A percentile compares a stretch with the other conserved stretches of the same genome.
Conservation (phyloP, 2,113 vertebrate species). For the Hyaena hyaena region DNA sequence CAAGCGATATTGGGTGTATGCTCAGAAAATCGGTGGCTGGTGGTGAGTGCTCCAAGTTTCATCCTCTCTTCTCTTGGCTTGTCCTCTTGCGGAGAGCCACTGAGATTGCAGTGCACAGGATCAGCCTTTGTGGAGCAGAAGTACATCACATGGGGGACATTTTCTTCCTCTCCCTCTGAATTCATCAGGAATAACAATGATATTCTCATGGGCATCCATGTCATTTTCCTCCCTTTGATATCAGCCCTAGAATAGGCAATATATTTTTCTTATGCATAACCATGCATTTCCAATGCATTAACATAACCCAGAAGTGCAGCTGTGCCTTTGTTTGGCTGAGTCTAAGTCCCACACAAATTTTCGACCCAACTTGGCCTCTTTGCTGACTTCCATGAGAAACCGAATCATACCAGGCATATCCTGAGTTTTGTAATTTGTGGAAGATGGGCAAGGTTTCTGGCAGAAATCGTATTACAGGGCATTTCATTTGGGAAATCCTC, state of each 20-base stretch:
- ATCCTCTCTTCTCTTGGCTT: rapidly evolving
- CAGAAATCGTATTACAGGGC: not conserved
- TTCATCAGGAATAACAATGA: not conserved
- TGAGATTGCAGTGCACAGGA: rapidly evolving
- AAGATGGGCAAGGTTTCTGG: not conserved
- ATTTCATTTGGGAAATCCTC: not conserved
- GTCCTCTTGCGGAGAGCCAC: not conserved
- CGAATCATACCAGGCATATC: not conserved
- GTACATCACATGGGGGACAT: rapidly evolving
- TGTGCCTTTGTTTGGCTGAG: not conserved
- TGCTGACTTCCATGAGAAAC: not conserved
- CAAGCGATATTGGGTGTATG: not conserved
- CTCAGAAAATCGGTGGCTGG: not conserved
- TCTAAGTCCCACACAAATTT: not conserved
- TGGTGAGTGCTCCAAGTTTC: rapidly evolving
- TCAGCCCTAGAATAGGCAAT: not conserved
- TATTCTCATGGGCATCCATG: not conserved
- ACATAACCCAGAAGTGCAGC: not conserved
- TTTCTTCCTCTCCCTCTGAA: not conserved
- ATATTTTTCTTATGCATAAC: not conserved
- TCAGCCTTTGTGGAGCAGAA: no score
- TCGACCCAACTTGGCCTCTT: not conserved
- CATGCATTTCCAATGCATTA: not conserved
- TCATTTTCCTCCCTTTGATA: not conserved
- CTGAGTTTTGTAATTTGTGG: not conserved